Evolutionary conservation across 2,888 invertebrate species (phyloP).

Genomic region (Bhutanitis thaidina): DNA sequence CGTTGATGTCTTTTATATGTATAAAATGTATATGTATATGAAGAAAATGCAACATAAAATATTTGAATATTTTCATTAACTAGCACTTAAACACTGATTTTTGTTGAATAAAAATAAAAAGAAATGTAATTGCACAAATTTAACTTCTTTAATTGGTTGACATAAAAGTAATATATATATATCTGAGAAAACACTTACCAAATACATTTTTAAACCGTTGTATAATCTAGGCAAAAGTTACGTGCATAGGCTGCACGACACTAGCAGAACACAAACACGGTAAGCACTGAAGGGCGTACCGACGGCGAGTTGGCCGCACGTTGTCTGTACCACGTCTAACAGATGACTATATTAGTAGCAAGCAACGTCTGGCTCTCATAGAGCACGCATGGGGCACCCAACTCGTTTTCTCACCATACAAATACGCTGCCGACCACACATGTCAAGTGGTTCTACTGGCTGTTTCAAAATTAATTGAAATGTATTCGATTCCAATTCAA

Average conservation of each 20-base stretch:
- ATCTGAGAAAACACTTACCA: conserved; percentile 30
- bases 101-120: too few relatives aligned
- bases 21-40: too few relatives aligned
- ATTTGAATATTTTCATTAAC: too few relatives aligned
- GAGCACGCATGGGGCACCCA: conserved; percentile 28
- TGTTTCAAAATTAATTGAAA: conserved; percentile 6
- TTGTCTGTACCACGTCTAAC: conserved; percentile 58
- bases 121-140: too few relatives aligned
- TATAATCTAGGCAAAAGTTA: conserved; percentile 13
- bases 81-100: too few relatives aligned
- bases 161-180: too few relatives aligned
- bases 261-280: conserved; percentile 1
- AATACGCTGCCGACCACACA: conserved; percentile 32
- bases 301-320: conserved; percentile 50
- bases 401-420: conserved; percentile 25
- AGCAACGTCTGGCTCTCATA: conserved; percentile 32
- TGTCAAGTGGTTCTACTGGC: conserved; percentile 9
- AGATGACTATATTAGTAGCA: conserved; percentile 5
- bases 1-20: conserved; percentile 38
- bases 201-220: conserved; percentile 26
- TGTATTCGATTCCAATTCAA: conserved; percentile 9
- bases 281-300: conserved; percentile 27
- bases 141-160: too few relatives aligned
- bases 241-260: conserved; percentile 16
- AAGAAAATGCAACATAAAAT: too few relatives aligned